Base-by-base conservation (phyloP, 2,113 vertebrate genomes). In the Cephalophus harveyi region DNA sequence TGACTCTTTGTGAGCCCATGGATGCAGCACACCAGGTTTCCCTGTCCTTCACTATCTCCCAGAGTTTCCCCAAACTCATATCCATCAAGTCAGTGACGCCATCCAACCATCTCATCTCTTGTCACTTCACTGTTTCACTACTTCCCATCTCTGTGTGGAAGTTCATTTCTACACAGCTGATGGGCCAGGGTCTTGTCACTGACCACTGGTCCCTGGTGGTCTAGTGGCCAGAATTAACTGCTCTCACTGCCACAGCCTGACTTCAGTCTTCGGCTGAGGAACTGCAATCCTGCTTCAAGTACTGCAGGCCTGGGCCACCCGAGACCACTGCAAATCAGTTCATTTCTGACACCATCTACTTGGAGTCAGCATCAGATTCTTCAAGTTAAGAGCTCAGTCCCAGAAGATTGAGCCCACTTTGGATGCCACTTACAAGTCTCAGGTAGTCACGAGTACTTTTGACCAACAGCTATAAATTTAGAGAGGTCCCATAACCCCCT, bases 221-320 rank as follows among this genome's bases (percentile, higher is more conserved):
- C 67, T 74, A 23, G n/a, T 12, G 19, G 67, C 67, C n/a, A 74
- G n/a, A 21, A 40, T 23, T 13, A 36, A 12, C n/a, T 36, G 19
- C 67, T 40, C 67, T 71, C 67, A 12, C 67, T 40, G n/a, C n/a
- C 67, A 40, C 67, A 71, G 67, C 10, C 67, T 40, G n/a, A 23
- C n/a, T 13, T 74, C 67, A 74, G 67, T 23, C n/a, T 74, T 74
- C 12, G 10, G 36, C 67, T 40, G 19, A 74, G n/a, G 67, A 40
- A 74, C 19, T 0, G 5, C 36, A 71, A 23, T 40, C n/a, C 19
- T 6, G 5, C 67, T 74, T 74, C n/a, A 23, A 23, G n/a, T 0
- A 2, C 5, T 71, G 9, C n/a, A 36, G 67, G 67, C 67, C 67
- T 71, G 19, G 67, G n/a, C n/a, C n/a, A 12, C 67, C n/a, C 1